A percentile compares a stretch with the other conserved stretches of the same genome.
These are phyloP conservation scores for Mactra quadrangularis DNA, from an alignment of 1,140 invertebrate species.

Conservation along the genomic window DNA sequence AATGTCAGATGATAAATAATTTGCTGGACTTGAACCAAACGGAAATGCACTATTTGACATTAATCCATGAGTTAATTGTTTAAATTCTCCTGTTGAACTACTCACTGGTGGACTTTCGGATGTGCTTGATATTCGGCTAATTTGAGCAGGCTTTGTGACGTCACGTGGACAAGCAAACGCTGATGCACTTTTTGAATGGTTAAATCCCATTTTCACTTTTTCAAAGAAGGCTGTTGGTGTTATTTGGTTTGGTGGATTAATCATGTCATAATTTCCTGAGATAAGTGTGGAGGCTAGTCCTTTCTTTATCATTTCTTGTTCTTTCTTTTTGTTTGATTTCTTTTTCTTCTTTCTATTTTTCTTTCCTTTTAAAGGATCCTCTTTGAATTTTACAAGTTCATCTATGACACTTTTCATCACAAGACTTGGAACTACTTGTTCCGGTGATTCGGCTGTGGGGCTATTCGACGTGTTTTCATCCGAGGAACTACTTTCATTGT, in stretches of 20 bases:
- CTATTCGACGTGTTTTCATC: constrained; percentile 39
- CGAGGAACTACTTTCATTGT: constrained; percentile 53
- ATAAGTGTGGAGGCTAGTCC: constrained; percentile 53
- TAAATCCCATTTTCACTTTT: constrained; percentile 69
- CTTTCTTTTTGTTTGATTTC: constrained; percentile 58
- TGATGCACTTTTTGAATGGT: constrained; percentile 73
- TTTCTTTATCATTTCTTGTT: constrained; percentile 56
- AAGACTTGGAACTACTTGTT: constrained; percentile 71
- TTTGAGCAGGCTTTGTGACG: constrained; percentile 37
- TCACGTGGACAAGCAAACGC: constrained; percentile 68
- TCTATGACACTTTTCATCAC: constrained; percentile 78
- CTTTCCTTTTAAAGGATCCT: constrained; percentile 73
- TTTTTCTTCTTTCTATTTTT: constrained; percentile 73
- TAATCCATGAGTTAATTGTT: constrained; percentile 17
- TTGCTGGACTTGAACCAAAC: constrained; percentile 22
- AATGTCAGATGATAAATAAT: background rate
- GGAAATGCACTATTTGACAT: constrained; percentile 16
- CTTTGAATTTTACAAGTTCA: constrained; percentile 76
- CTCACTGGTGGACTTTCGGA: constrained; percentile 5
- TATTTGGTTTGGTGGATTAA: constrained; percentile 80
- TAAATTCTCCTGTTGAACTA: background rate
- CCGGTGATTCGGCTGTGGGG: constrained; percentile 7
- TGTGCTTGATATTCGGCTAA: constrained; percentile 30
- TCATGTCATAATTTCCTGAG: constrained; percentile 74
- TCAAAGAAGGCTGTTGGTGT: constrained; percentile 72